These are phyloP conservation scores for Orbicella faveolata DNA, from an alignment of 64 coral and sea anemone genomes.

Conservation along the genomic window DNA sequence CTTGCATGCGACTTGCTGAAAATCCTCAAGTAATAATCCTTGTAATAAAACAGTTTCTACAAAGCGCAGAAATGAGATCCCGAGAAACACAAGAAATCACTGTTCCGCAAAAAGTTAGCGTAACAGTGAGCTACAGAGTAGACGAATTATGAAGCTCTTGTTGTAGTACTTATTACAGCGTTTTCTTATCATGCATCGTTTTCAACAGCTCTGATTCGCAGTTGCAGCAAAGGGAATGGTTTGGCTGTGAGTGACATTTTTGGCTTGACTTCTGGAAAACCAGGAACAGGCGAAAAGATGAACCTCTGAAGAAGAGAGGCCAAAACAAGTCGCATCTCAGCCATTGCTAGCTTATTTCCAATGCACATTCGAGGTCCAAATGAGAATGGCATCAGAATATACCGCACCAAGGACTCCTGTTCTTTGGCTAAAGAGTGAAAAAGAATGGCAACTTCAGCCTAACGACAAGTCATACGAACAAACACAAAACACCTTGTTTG, in stretches of 20 bases:
- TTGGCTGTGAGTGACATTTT: conserved; percentile 18
- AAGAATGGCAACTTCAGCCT: neutral
- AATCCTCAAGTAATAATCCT: too few relatives aligned
- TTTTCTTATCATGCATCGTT: neutral
- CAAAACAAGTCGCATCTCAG: conserved; percentile 55
- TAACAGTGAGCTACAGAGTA: too few relatives aligned
- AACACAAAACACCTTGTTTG: too few relatives aligned
- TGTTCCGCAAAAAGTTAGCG: too few relatives aligned
- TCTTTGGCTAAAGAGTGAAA: conserved; percentile 38
- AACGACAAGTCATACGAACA: too few relatives aligned
- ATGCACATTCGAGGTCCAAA: conserved; percentile 65
- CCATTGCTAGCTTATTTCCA: conserved; percentile 61
- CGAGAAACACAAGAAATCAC: too few relatives aligned
- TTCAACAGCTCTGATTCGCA: neutral
- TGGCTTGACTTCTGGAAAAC: conserved; percentile 10
- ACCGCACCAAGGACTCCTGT: conserved; percentile 27
- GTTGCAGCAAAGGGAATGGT: conserved; percentile 46
- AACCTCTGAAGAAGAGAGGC: conserved; percentile 44
- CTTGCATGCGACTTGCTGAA: too few relatives aligned
- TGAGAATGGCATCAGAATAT: conserved; percentile 58
- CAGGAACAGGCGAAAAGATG: conserved; percentile 43
- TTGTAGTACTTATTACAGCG: too few relatives aligned
- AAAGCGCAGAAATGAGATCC: too few relatives aligned
- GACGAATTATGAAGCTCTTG: too few relatives aligned
- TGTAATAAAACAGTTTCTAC: too few relatives aligned